Conservation (phyloP, 1,140 invertebrate species). For the Colletes gigas region DNA sequence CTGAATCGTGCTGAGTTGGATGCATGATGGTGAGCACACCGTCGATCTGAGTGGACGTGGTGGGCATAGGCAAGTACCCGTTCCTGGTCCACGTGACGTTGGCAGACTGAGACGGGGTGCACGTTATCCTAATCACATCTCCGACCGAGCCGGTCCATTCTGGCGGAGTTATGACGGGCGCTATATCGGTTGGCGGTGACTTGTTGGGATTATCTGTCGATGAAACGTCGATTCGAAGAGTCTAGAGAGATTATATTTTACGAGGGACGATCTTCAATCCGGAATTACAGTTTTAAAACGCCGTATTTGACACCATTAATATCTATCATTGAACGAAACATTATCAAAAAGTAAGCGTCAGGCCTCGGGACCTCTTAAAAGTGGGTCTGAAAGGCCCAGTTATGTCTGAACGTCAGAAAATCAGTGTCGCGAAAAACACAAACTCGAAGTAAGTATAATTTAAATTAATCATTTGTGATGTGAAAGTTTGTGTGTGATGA, state of each 20-base stretch:
- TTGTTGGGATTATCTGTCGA: constrained; percentile 58
- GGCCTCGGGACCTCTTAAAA: too few relatives aligned
- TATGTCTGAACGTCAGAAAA: too few relatives aligned
- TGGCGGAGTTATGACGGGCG: constrained; percentile 82
- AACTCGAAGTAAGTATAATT: too few relatives aligned
- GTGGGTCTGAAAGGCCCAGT: too few relatives aligned
- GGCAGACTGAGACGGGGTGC: constrained; percentile 75
- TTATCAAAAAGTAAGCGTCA: too few relatives aligned
- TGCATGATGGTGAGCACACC: constrained; percentile 88
- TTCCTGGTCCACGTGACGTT: constrained; percentile 83
- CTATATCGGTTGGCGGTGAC: constrained; percentile 20
- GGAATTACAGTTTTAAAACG: too few relatives aligned
- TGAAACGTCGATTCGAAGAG: not conserved
- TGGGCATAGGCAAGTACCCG: constrained; percentile 81
- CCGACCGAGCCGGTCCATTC: constrained; percentile 82
- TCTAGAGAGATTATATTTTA: not conserved
- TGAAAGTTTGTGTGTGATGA: too few relatives aligned
- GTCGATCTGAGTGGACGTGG: constrained; percentile 83
- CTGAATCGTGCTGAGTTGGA: constrained; percentile 86
- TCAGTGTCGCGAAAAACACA: too few relatives aligned
- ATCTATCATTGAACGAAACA: too few relatives aligned
- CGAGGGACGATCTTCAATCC: too few relatives aligned
- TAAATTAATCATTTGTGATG: too few relatives aligned
- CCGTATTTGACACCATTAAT: too few relatives aligned
- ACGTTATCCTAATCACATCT: constrained; percentile 83